A percentile compares a stretch with the other conserved stretches of the same genome.
These are phyloP conservation scores for Diadegma fenestrale DNA, from an alignment of 2,888 invertebrate genomes.

Conservation along the genomic window DNA sequence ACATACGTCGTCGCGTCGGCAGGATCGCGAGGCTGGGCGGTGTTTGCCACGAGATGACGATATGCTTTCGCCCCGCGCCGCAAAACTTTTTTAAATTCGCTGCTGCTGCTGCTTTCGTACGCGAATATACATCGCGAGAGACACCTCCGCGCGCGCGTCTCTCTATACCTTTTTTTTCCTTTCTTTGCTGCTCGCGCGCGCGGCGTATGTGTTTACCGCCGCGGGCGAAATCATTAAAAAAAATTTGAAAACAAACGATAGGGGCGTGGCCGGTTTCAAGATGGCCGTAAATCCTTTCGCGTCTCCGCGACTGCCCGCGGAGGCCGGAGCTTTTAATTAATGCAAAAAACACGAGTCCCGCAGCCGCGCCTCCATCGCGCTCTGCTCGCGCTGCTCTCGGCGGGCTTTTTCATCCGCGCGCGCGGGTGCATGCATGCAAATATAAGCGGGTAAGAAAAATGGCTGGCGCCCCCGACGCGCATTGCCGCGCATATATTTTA, in stretches of 20 bases:
- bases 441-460: too few relatives aligned
- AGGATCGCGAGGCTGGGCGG: slow-evolving; percentile 16
- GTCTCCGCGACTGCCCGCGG: slow-evolving; percentile 78
- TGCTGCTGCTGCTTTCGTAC: too few relatives aligned
- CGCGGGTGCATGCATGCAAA: too few relatives aligned
- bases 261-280: slow-evolving; percentile 84
- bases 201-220: neutral
- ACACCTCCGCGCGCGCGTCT: too few relatives aligned
- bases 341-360: slow-evolving; percentile 74
- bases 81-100: neutral
- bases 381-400: slow-evolving; percentile 12
- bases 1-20: neutral
- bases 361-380: neutral
- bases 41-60: neutral
- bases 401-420: slow-evolving; percentile 20
- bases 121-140: too few relatives aligned
- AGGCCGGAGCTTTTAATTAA: slow-evolving; percentile 84
- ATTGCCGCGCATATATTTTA: too few relatives aligned
- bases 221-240: slow-evolving; percentile 81
- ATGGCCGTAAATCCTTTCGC: slow-evolving; percentile 79
- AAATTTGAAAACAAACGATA: slow-evolving; percentile 82
- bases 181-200: neutral
- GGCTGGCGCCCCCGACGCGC: too few relatives aligned
- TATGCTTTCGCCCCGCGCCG: neutral
- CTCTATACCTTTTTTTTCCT: neutral